Base-by-base conservation (phyloP, 2,113 vertebrate genomes). In the Dolichallabes microphthalmus region DNA sequence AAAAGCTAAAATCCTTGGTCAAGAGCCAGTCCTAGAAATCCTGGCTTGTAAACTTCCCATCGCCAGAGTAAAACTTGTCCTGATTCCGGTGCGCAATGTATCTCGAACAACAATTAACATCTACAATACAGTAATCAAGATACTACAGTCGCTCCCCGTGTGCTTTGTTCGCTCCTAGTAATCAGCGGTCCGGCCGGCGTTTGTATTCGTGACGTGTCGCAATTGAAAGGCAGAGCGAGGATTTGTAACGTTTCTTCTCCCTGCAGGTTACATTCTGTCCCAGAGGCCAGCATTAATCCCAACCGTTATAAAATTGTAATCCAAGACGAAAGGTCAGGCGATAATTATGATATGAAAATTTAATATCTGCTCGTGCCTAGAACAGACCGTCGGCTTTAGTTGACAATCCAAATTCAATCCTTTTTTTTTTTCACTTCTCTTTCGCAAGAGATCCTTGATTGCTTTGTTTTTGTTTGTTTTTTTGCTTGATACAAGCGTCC, bases 311-410 rank as follows among this genome's bases (percentile, higher is more conserved):
- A 61, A 80, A 63, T 4, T n/a, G 60, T 19, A 80, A 64, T 17
- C 32, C 20, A 45, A 64, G 78, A 80, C 25, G 22, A 45, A 64
- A 80, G 35, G 60, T 80, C 78, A 80, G 78, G 78, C 20, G n/a
- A 64, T 45, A 50, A 80, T 63, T 27, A 8, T 9, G 14, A 27
- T 27, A 64, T 80, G 32, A 80, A 80, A 80, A 17, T 45, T 80
- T 80, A 17, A 80, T 80, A 64, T 63, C 58, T 8, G 35, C 78
- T 22, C 53, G 22, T 35, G 17, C 76, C 8, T 13, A 35, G 76
- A 22, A 64, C 78, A 3, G 35, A 50, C n/a, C 60, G 20, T 80
- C 58, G 50, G 22, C 58, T 63, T n/a, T 50, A 39, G 35, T 58
- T 45, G n/a, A 63, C 58, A 50, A 80, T 45, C 45, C 45, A 45